Conservation (phyloP, 2,888 invertebrate genomes). For the Pelosia muscerda region DNA sequence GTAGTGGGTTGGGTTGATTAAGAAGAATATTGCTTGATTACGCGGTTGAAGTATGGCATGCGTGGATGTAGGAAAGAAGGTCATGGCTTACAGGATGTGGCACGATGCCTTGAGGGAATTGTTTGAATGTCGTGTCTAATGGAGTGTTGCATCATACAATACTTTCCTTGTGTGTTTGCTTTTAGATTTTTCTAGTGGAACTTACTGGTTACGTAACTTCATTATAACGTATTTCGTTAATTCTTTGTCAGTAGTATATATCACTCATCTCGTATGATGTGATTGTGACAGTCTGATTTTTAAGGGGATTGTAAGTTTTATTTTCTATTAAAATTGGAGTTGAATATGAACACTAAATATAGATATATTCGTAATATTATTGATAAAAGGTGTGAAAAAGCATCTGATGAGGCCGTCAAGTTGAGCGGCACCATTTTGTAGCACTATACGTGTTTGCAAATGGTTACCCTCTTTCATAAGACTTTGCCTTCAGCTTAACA, state of each 20-base stretch:
- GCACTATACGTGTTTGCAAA: too few relatives aligned
- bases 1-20: slow-evolving; percentile 85
- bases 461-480: too few relatives aligned
- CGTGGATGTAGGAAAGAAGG: slow-evolving; percentile 62
- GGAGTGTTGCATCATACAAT: slow-evolving; percentile 8
- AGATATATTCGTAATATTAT: too few relatives aligned
- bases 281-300: too few relatives aligned
- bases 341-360: too few relatives aligned
- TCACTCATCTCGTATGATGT: too few relatives aligned
- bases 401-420: too few relatives aligned
- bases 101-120: slow-evolving; percentile 25
- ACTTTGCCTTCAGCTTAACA: too few relatives aligned
- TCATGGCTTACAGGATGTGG: slow-evolving; percentile 52
- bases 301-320: neutral
- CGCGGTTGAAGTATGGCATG: slow-evolving; percentile 78
- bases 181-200: neutral
- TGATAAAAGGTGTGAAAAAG: too few relatives aligned
- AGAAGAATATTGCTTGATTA: slow-evolving; percentile 87
- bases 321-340: too few relatives aligned
- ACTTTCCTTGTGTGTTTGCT: neutral
- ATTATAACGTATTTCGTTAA: neutral
- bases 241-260: neutral
- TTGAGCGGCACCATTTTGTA: too few relatives aligned
- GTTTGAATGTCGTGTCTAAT: slow-evolving; percentile 17
- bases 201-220: neutral